A percentile compares a stretch with the other conserved stretches of the same genome.
Evolutionary conservation across 2,113 vertebrate genomes (phyloP).

Genomic region (Albula glossodonta): DNA sequence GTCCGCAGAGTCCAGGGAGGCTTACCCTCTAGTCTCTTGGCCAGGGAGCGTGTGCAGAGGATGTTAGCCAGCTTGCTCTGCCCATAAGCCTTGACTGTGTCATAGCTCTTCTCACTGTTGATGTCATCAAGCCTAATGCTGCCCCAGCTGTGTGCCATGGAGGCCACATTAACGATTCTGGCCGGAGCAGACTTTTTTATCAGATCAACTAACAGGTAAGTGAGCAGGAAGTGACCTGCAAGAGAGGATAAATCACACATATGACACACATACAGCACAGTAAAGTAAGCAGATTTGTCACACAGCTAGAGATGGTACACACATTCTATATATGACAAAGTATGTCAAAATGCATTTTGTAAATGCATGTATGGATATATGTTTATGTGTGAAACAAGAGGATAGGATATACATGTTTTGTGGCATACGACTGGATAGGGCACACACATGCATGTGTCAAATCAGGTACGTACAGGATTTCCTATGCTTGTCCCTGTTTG

Average conservation of each 20-base stretch:
- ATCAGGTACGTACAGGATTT: neutral
- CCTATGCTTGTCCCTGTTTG: neutral
- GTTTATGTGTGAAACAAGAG: neutral
- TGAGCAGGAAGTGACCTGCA: constrained; percentile 73
- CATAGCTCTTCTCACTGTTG: constrained; percentile 72
- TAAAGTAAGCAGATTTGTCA: too few species aligned
- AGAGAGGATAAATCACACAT: neutral
- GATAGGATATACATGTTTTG: neutral
- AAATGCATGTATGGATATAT: too few species aligned
- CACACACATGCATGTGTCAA: neutral
- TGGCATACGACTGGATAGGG: neutral
- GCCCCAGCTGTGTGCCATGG: constrained; percentile 72
- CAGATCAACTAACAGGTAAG: constrained; percentile 70
- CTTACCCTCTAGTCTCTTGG: constrained; percentile 65
- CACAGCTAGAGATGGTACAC: neutral
- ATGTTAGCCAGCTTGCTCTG: constrained; percentile 79
- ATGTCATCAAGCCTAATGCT: constrained; percentile 70
- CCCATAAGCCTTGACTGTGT: constrained; percentile 69
- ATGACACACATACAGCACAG: too few species aligned
- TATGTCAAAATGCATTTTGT: too few species aligned
- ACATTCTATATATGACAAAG: neutral
- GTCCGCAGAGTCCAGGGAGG: neutral
- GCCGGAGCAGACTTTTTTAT: constrained; percentile 67
- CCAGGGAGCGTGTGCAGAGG: constrained; percentile 64
- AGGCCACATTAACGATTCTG: constrained; percentile 68